Conservation (phyloP, 2,113 vertebrate genomes). For the Prunella fulvescens region DNA sequence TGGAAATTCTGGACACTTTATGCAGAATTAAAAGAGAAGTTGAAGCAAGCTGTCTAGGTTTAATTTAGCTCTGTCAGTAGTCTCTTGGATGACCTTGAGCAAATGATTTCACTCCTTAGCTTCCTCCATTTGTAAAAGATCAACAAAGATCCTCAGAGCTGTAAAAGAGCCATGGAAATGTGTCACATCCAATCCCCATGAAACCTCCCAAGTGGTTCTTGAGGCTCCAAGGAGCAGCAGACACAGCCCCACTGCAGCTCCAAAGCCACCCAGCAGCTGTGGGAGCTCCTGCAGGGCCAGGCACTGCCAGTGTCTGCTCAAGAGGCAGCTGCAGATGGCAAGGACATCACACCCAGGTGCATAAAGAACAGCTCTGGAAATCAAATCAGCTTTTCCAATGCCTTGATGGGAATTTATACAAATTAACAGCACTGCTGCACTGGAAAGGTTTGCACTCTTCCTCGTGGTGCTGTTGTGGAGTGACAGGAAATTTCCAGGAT, state of each 20-base stretch:
- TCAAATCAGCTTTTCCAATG: not conserved
- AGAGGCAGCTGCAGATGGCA: not conserved
- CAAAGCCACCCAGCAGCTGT: not conserved
- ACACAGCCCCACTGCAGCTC: not conserved
- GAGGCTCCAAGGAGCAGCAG: not conserved
- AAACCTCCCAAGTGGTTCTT: not conserved
- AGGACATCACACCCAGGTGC: not conserved
- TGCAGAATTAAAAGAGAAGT: not conserved
- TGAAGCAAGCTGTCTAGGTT: not conserved
- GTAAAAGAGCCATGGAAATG: not conserved
- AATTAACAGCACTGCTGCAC: accelerated
- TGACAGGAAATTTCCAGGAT: not conserved
- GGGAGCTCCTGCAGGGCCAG: no score
- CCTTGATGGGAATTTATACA: not conserved
- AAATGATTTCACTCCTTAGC: not conserved
- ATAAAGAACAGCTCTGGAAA: not conserved
- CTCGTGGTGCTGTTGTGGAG: not conserved
- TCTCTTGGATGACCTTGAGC: not conserved
- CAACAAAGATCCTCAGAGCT: not conserved
- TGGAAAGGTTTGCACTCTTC: not conserved
- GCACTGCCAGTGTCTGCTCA: no score
- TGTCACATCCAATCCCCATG: not conserved
- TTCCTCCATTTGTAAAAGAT: not conserved
- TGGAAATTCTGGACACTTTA: not conserved
- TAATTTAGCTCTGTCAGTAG: not conserved